Evolutionary conservation across 2,888 invertebrate genomes (phyloP).

Genomic region (Caenorhabditis afra): DNA sequence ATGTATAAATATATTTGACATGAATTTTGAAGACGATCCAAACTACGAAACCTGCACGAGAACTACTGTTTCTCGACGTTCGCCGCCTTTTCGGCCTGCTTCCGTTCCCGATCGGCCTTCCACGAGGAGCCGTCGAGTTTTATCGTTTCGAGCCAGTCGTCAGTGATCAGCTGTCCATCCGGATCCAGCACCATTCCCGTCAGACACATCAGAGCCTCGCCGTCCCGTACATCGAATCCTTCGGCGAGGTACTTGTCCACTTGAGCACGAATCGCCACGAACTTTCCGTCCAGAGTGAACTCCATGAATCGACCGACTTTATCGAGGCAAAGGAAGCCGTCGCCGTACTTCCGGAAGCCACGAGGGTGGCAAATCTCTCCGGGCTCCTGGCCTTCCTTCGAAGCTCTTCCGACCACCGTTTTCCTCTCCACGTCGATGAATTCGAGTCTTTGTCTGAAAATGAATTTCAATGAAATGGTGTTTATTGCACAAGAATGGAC

Average conservation of each 20-base stretch:
- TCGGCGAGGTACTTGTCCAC: conserved; percentile 77
- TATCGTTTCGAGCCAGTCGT: conserved; percentile 78
- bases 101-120: conserved; percentile 59
- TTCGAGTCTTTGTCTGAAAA: conserved; percentile 71
- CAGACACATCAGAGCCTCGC: conserved; percentile 73
- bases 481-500: background rate
- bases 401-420: conserved; percentile 61
- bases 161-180: conserved; percentile 71
- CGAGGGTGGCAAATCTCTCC: conserved; percentile 77
- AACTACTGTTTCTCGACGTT: background rate
- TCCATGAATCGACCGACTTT: conserved; percentile 75
- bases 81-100: conserved; percentile 11
- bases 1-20: background rate
- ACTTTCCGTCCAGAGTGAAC: conserved; percentile 63
- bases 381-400: conserved; percentile 68
- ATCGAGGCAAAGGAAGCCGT: conserved; percentile 72
- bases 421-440: conserved; percentile 65
- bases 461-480: conserved; percentile 41
- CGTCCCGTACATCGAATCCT: conserved; percentile 71
- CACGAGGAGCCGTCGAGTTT: conserved; percentile 76
- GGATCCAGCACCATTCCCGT: conserved; percentile 74
- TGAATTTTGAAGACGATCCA: background rate
- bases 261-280: conserved; percentile 64
- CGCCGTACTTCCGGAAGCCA: conserved; percentile 65
- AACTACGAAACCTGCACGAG: background rate